Base-by-base conservation (phyloP, 2,113 vertebrate genomes). In the Phalacrocorax aristotelis region DNA sequence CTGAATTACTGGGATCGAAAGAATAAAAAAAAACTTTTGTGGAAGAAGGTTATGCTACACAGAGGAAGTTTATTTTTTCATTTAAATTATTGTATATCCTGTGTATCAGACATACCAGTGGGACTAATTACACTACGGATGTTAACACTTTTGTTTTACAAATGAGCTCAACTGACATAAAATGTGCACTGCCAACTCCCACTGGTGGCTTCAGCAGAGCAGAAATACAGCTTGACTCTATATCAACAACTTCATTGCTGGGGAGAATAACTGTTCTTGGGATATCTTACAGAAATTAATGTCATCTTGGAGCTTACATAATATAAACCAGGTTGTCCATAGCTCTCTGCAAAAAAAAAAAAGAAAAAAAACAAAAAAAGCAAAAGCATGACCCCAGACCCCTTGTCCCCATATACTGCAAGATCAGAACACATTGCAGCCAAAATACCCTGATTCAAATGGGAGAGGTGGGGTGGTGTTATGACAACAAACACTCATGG, bases 121-220 rank as follows among this genome's bases (percentile, higher is more conserved):
- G 22, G 55, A 91, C 18, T 58, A 44, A 34, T 75, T 83, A 38
- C 22, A 23, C 26, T 69, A 11, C 23, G 75, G 38, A 42, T 54
- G 6, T 84, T 65, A 89, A 38, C 18, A 13, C n/a, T 72, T 87
- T 44, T 48, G 55, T 52, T 64, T 57, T 66, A 60, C 34, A 71
- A 55, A 48, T 15, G 54, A 91, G 6, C 26, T 87, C 29, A 84
- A 82, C 51, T 46, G 15, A n/a, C n/a, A 19, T 72, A 44, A 82
- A 62, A 80, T 30, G 10, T 0, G 0, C 0, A 1, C 51, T 76
- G 22, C 23, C 58, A 23, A 60, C 32, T 88, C 52, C 13, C 17
- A 32, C 38, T 84, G 42, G 13, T 58, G n/a, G 10, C 46, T 94
- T 75, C 42, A 58, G 32, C 22, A n/a, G 38, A 48, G 16, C 25